Conservation (phyloP, 1,140 invertebrate genomes). For the Temnothorax longispinosus region DNA sequence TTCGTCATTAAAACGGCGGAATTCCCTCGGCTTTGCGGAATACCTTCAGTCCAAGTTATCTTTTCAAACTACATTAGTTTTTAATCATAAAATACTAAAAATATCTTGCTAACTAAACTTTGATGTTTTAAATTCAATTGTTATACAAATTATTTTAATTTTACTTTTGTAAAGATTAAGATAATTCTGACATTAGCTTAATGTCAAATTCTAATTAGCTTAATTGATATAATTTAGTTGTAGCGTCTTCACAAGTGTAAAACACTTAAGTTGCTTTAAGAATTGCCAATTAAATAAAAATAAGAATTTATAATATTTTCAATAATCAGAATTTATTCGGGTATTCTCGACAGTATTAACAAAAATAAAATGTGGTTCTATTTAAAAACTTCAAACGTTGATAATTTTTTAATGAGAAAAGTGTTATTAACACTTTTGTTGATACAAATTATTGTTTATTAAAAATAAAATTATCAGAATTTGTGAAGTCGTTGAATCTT, state of each 20-base stretch:
- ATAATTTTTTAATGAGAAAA: too few species aligned
- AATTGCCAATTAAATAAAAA: too few species aligned
- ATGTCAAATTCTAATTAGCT: not conserved
- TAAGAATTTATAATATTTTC: too few species aligned
- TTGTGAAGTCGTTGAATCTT: too few species aligned
- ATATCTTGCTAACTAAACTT: not conserved
- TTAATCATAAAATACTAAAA: not conserved
- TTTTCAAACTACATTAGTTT: not conserved
- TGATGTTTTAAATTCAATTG: not conserved
- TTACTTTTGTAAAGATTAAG: not conserved
- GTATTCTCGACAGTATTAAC: too few species aligned
- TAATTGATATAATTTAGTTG: too few species aligned
- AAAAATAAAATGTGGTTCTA: too few species aligned
- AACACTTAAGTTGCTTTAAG: too few species aligned
- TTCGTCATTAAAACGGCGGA: constrained; percentile 11
- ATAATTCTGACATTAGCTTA: not conserved
- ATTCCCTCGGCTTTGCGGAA: constrained; percentile 37
- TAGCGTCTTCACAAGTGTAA: too few species aligned
- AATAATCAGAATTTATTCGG: too few species aligned
- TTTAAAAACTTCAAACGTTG: too few species aligned
- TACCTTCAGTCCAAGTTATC: not conserved
- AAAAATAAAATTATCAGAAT: too few species aligned
- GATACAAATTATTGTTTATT: not conserved
- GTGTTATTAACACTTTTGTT: not conserved
- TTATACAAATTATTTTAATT: not conserved